Conservation (phyloP, 2,113 vertebrate species). For the Aldabrachelys gigantea region DNA sequence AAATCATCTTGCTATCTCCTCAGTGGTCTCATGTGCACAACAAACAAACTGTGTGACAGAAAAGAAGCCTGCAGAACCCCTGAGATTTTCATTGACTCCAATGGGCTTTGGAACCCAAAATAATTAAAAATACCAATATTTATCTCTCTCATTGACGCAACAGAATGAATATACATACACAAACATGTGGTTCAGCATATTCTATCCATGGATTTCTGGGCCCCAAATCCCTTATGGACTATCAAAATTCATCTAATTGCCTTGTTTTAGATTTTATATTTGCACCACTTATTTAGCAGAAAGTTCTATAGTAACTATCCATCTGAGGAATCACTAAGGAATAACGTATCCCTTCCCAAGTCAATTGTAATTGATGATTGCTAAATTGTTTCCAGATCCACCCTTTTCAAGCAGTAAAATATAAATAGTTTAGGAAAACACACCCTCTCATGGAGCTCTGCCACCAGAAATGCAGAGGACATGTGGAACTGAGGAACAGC, state of each 20-base stretch:
- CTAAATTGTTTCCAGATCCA: not conserved
- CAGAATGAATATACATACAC: not conserved
- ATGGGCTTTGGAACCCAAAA: not conserved
- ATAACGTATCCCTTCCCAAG: not conserved
- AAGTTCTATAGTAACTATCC: not conserved
- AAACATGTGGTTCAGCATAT: not conserved
- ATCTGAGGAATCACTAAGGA: not conserved
- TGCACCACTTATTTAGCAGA: not conserved
- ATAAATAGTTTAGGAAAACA: not conserved
- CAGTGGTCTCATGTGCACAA: not conserved
- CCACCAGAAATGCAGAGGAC: not conserved
- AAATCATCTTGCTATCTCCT: not conserved
- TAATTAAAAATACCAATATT: not conserved
- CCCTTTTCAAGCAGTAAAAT: not conserved
- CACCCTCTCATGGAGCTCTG: not conserved
- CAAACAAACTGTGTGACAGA: not conserved
- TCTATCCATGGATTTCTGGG: not conserved
- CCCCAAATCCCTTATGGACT: not conserved
- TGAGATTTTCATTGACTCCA: not conserved
- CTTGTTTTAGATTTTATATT: not conserved
- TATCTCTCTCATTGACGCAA: not conserved
- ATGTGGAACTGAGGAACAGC: not conserved
- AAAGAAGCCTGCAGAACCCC: too few relatives aligned
- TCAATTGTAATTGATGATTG: not conserved
- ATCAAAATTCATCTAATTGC: not conserved